Conservation (phyloP, 1,140 invertebrate genomes). For the Archivesica marissinica region DNA sequence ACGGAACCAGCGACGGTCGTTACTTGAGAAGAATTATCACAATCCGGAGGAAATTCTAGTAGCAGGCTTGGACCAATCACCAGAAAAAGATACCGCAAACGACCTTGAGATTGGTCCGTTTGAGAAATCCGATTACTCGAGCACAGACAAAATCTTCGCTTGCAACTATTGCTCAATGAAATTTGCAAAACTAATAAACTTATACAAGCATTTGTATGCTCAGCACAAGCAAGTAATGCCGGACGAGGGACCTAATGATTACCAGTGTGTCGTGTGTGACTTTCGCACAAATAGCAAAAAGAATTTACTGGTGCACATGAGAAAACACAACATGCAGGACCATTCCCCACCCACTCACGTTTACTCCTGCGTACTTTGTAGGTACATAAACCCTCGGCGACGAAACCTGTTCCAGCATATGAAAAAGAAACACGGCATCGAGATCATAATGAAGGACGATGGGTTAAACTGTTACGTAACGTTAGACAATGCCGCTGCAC, state of each 20-base stretch:
- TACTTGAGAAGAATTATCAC: conserved; percentile 17
- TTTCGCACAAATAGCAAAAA: conserved; percentile 80
- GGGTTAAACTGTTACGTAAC: conserved; percentile 77
- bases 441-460: conserved; percentile 79
- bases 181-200: conserved; percentile 81
- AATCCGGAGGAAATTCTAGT: background rate
- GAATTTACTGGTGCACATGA: conserved; percentile 82
- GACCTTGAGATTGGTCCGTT: conserved; percentile 23
- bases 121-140: conserved; percentile 75
- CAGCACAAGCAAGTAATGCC: conserved; percentile 80
- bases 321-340: conserved; percentile 80
- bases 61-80: background rate
- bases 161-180: conserved; percentile 83
- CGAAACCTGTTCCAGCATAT: conserved; percentile 82
- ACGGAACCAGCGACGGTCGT: conserved; percentile 60
- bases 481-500: conserved; percentile 30
- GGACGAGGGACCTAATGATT: conserved; percentile 67
- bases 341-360: conserved; percentile 79
- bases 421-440: conserved; percentile 82
- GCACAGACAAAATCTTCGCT: conserved; percentile 81
- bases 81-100: background rate
- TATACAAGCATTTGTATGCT: conserved; percentile 82
- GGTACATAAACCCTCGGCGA: conserved; percentile 79
- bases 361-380: conserved; percentile 81
- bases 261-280: conserved; percentile 82